Base-by-base conservation (phyloP, 2,797 vertebrate species). In the Thunnus albacares region DNA sequence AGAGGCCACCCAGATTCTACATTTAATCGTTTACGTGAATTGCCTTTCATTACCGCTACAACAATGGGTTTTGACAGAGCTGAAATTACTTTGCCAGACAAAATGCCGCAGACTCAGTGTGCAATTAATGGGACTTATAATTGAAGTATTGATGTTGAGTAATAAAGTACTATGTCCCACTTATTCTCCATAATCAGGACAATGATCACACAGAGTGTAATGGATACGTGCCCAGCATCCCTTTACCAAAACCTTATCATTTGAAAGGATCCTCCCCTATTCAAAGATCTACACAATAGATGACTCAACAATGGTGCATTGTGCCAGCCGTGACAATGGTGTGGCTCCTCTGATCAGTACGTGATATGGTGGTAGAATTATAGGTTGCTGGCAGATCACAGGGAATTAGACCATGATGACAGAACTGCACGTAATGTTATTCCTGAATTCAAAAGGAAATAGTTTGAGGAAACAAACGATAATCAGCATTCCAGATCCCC, bases 41-140 rank as follows among this genome's bases (percentile, higher is more conserved):
- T 88, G 81, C 80, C 75, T 91, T 89, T 89, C 78, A 89, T 90
- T 87, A 85, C 62, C 6, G 62, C 47, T 17, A 72, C 71, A 81
- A 89, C 86, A 86, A 84, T 83, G 70, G 61, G 56, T 84, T 89
- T 65, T 85, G 86, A 89, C 87, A 59, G 79, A 81, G 74, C 76
- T 76, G 71, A 87, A 94, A 89, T 65, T 11, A 74, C 82, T 87
- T 91, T 68, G 71, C 71, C 56, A 33, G 73, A 73, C 57, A 76
- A 81, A 72, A 89, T 72, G 18, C 67, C 26, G 33, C 88, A 80
- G 64, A 77, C 67, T 52, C 77, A 64, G 63, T 62, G 26, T 70
- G 71, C 64, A 79, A 87, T 93, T 93, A 94, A 90, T 81, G 71
- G 55, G 80, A 90, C 64, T 87, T 87, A 62, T 93, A 94, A 92